Percentiles rank a stretch among this genome's conserved stretches.
Evolutionary conservation across 2,113 vertebrate genomes (phyloP).

Genomic region (Charina bottae): DNA sequence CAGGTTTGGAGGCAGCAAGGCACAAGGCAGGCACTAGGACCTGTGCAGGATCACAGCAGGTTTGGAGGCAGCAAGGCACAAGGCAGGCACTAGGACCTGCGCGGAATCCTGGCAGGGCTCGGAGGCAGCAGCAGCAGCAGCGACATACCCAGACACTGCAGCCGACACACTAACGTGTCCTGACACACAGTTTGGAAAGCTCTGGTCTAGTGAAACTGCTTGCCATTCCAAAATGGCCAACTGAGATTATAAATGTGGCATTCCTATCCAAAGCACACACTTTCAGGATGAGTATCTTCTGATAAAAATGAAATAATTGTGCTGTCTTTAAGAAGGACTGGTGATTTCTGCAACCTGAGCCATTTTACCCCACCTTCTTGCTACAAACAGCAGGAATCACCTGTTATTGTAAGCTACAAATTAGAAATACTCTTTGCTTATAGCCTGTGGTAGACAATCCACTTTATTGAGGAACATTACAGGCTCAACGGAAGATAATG

Average conservation of each 20-base stretch:
- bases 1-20: too few species aligned
- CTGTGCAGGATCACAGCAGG: too few species aligned
- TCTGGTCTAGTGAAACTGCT: background rate
- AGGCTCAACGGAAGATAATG: conserved; percentile 33
- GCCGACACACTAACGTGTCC: too few species aligned
- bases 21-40: too few species aligned
- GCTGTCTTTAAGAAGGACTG: conserved; percentile 30
- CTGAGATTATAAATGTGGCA: background rate
- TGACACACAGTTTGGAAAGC: too few species aligned
- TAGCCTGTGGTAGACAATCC: background rate
- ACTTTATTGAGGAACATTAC: background rate
- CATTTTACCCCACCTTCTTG: background rate
- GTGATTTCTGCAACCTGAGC: conserved; percentile 4
- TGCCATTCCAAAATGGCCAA: background rate
- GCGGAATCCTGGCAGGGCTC: too few species aligned
- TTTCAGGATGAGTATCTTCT: background rate
- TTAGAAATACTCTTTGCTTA: conserved; percentile 33
- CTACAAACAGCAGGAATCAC: background rate
- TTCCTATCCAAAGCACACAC: background rate
- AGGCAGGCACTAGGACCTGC: too few species aligned
- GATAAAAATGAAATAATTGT: background rate
- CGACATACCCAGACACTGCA: too few species aligned
- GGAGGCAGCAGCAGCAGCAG: too few species aligned
- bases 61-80: too few species aligned
- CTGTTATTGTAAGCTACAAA: background rate